Conservation (phyloP, 2,797 vertebrate species). For the Brachyalestes nurse region DNA sequence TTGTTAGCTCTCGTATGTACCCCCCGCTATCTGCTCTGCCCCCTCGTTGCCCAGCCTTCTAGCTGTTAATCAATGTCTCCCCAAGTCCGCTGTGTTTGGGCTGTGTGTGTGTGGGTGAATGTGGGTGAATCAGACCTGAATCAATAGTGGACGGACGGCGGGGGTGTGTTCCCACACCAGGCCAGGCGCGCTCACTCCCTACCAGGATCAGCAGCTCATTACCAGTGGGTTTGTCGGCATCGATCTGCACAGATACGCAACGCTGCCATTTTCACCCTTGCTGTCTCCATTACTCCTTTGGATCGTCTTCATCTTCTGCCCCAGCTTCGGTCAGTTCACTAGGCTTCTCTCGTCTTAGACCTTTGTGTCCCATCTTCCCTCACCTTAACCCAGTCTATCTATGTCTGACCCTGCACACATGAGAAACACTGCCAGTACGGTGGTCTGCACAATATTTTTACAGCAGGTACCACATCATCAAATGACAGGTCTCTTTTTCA, state of each 20-base stretch:
- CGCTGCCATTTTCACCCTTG: conserved; percentile 25
- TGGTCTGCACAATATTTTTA: neutral
- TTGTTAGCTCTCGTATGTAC: no score
- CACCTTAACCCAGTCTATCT: neutral
- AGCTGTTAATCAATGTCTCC: neutral
- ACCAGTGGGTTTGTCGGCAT: conserved; percentile 38
- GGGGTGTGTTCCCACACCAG: conserved; percentile 27
- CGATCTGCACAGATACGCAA: conserved; percentile 34
- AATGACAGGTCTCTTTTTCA: neutral
- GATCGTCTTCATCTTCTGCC: conserved; percentile 21
- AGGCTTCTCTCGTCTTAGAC: neutral
- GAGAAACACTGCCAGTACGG: neutral
- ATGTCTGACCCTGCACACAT: neutral
- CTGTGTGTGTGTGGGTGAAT: conserved; percentile 5
- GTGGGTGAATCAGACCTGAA: conserved; percentile 29
- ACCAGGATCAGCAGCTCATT: conserved; percentile 42
- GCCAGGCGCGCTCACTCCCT: neutral
- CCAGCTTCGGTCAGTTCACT: neutral
- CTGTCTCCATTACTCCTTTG: conserved; percentile 3
- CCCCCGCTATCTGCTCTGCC: neutral
- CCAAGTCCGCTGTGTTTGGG: conserved; percentile 1
- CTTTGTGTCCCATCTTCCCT: neutral
- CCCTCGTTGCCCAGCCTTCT: conserved; percentile 1
- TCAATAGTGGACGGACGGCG: conserved; percentile 26
- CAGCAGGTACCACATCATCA: no score